Evolutionary conservation across 30 jellyfish, hydroid and myxozoan genomes (phyloP).

Genomic region (Hydractinia symbiolongicarpus): DNA sequence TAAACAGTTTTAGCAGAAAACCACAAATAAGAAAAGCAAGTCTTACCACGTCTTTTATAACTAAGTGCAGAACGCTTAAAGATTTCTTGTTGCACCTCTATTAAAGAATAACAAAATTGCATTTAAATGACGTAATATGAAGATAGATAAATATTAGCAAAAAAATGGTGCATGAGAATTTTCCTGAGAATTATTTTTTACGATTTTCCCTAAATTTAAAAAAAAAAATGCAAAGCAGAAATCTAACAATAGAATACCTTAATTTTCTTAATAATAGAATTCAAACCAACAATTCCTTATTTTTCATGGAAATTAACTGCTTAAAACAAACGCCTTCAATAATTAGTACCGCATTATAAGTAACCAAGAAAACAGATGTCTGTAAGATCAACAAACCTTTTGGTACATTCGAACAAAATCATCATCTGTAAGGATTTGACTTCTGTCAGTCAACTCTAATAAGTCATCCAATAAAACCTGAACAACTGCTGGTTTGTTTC

Average conservation of each 20-base stretch:
- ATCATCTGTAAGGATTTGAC: background rate
- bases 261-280: too few relatives aligned
- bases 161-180: background rate
- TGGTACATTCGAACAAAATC: constrained; percentile 5
- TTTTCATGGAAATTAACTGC: too few relatives aligned
- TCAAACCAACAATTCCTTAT: background rate
- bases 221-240: background rate
- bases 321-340: too few relatives aligned
- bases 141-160: too few relatives aligned
- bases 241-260: background rate
- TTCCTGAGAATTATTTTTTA: background rate
- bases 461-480: constrained; percentile 9
- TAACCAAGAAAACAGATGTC: too few relatives aligned
- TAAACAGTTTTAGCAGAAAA: background rate
- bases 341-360: too few relatives aligned
- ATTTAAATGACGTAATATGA: too few relatives aligned
- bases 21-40: background rate
- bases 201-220: background rate
- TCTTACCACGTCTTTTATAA: background rate
- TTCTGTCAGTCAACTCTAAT: background rate
- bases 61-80: background rate
- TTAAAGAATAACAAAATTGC: background rate
- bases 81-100: background rate
- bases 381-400: background rate
- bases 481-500: background rate